Evolutionary conservation across 1,140 invertebrate genomes (phyloP).

Genomic region (Propsilocerus akamusi): DNA sequence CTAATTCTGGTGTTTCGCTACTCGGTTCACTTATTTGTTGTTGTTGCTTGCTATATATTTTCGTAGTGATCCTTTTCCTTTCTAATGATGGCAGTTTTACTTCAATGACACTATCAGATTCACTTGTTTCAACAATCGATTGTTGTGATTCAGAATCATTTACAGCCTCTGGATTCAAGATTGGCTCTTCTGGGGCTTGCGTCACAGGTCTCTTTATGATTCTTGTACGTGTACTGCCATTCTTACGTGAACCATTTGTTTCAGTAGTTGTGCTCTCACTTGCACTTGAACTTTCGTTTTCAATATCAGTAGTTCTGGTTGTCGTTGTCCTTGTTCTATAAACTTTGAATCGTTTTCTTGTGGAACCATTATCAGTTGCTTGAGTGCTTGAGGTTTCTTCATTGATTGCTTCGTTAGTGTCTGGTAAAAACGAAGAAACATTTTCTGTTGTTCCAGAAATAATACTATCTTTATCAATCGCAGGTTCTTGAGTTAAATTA

Average conservation of each 20-base stretch:
- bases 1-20: no score
- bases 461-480: background rate
- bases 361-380: background rate
- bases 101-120: no score
- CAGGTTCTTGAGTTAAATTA: no score
- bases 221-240: background rate
- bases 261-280: background rate
- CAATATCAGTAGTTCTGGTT: constrained; percentile 8
- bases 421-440: no score
- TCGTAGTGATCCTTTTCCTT: no score
- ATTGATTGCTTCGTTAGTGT: no score
- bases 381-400: background rate
- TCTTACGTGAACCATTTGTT: no score
- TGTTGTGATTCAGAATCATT: no score
- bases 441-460: background rate
- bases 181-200: background rate
- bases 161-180: background rate
- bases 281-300: constrained; percentile 6
- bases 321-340: constrained; percentile 4
- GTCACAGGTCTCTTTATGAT: background rate
- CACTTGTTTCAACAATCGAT: no score
- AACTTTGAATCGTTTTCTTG: constrained; percentile 6
- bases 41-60: no score
- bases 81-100: no score
- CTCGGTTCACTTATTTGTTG: no score